phyloP scores from a whole-genome alignment of 2,888 invertebrate species.

The Limulus polyphemus region DNA sequence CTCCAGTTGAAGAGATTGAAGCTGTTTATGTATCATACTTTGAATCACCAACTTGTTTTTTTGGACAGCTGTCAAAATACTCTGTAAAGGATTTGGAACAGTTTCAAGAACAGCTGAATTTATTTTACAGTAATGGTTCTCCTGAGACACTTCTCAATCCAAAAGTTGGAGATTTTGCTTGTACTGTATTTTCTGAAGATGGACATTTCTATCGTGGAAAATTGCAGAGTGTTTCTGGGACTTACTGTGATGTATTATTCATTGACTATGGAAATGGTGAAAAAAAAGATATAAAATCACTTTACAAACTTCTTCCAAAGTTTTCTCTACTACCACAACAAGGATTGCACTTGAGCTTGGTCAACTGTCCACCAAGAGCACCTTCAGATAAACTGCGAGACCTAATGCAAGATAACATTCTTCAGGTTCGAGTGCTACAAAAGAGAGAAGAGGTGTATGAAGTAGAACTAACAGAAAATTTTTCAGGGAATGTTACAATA shows the following conservation, averaged over 20 bases:
- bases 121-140: constrained; percentile 1
- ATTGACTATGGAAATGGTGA: constrained; percentile 35
- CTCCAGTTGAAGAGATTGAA: constrained; percentile 8
- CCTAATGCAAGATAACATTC: constrained; percentile 11
- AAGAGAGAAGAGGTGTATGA: constrained; percentile 10
- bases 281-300: constrained; percentile 21
- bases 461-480: constrained; percentile 10
- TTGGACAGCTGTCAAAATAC: constrained; percentile 13
- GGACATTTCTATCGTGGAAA: constrained; percentile 32
- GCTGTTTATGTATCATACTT: constrained; percentile 9
- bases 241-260: constrained; percentile 27
- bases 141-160: constrained; percentile 6
- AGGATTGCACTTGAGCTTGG: constrained; percentile 29
- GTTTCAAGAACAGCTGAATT: constrained; percentile 15
- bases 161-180: constrained; percentile 8
- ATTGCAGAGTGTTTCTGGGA: constrained; percentile 3
- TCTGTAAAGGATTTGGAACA: constrained; percentile 3
- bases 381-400: constrained; percentile 11
- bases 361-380: constrained; percentile 8
- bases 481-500: constrained; percentile 8
- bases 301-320: constrained; percentile 28
- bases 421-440: constrained; percentile 10
- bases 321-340: constrained; percentile 27
- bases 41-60: constrained; percentile 6
- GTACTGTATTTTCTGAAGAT: constrained; percentile 30